Base-by-base conservation (phyloP, 2,888 invertebrate species). In the Leucoma salicis region DNA sequence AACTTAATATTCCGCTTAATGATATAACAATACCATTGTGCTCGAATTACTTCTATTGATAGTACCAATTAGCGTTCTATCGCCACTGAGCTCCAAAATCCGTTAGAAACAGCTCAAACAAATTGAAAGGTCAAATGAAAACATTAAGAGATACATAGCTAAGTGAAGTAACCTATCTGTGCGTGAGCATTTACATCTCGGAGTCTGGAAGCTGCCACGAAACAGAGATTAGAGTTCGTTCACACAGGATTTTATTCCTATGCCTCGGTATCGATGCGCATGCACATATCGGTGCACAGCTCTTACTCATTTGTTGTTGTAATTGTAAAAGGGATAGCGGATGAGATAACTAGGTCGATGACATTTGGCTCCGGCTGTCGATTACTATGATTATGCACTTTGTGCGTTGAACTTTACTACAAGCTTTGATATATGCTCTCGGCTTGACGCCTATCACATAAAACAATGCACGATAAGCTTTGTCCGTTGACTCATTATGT, bases 291-390 rank as follows among this genome's bases (percentile, higher is more conserved):
- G 82, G 70, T 82, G 81, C 82, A 81, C 60, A 56, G 74, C 81
- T 82, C 85, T 88, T 87, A 88, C 86, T 88, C 88, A 88, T 87
- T 87, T 86, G 89, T 89, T 88, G 88, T 88, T 86, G 83, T 87
- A 83, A 87, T 88, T 88, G 86, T 86, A 85, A 85, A 86, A 88
- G 88, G 88, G 89, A 88, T 88, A 86, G 84, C 88, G 89, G 89
- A 86, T 86, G 89, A 88, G 89, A 89, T 89, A 89, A 87, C 66
- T 85, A 78, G 89, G 86, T 82, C 89, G 86, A 85, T 87, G 89
- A 89, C 89, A 84, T 86, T 82, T 83, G 84, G 83, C 88, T 84
- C 82, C 85, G 80, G 74, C 75, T 59, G 44, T 54, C 79, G 86
- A 88, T 87, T 87, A 87, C 75, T 77, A 79, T 84, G 88, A 88